Evolutionary conservation across 2,113 vertebrate species (phyloP).

Genomic region (Thamnaconus septentrionalis): DNA sequence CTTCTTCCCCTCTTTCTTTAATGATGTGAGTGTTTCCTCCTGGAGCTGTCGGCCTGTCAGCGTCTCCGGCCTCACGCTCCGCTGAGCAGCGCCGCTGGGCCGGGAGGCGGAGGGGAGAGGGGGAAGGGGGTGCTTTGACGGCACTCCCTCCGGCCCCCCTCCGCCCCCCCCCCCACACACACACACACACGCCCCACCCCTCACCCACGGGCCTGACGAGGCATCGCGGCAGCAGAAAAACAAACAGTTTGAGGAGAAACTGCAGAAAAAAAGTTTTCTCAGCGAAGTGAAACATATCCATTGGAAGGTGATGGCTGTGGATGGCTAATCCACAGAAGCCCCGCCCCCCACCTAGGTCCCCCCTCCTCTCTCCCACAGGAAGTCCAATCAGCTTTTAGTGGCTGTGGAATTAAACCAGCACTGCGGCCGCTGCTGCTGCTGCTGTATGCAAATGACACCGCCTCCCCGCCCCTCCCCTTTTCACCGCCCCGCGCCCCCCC

Average conservation of each 20-base stretch:
- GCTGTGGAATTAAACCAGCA: no score
- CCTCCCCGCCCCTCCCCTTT: constrained; percentile 76
- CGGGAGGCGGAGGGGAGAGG: no score
- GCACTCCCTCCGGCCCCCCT: constrained; percentile 26
- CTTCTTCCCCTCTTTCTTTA: constrained; percentile 37
- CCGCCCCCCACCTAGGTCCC: constrained; percentile 34
- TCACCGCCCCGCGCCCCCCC: constrained; percentile 62
- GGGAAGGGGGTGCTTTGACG: no score
- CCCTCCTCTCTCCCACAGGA: constrained; percentile 40
- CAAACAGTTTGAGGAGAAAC: no score
- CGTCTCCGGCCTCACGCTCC: constrained; percentile 58
- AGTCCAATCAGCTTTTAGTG: constrained; percentile 77
- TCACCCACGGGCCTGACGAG: constrained; percentile 39
- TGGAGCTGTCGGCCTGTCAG: constrained; percentile 66
- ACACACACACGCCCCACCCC: no score
- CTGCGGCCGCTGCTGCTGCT: no score
- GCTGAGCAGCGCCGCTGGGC: constrained; percentile 52
- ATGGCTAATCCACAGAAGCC: constrained; percentile 42
- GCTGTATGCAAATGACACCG: constrained; percentile 90
- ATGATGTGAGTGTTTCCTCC: constrained; percentile 60
- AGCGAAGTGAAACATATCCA: no score
- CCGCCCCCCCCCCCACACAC: no score
- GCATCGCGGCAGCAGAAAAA: constrained; percentile 22
- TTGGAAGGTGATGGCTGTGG: no score
- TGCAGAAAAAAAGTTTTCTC: no score